These are phyloP conservation scores for Pungitius pungitius DNA, from an alignment of 2,113 vertebrate genomes.

Conservation along the genomic window DNA sequence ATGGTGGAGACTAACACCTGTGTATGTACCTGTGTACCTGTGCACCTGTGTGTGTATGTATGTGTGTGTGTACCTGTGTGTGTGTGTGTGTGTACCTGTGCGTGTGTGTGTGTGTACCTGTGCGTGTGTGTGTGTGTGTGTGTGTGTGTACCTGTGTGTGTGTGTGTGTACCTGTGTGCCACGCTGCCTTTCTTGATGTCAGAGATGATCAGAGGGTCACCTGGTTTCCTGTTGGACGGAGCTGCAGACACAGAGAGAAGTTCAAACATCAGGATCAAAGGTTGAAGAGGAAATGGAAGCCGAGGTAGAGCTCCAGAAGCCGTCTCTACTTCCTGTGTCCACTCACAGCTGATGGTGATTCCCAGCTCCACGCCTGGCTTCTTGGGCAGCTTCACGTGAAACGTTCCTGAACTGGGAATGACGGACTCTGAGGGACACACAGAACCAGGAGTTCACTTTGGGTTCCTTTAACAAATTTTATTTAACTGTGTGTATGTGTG, in stretches of 20 bases:
- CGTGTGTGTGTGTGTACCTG: background rate
- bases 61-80: constrained; percentile 5
- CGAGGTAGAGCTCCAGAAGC: too few relatives aligned
- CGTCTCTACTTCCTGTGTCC: background rate
- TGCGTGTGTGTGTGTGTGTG: constrained; percentile 5
- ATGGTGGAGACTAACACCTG: too few relatives aligned
- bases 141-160: constrained; percentile 15
- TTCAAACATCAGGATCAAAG: too few relatives aligned
- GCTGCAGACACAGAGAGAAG: constrained; percentile 76
- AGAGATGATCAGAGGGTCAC: constrained; percentile 96
- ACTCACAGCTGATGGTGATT: constrained; percentile 97
- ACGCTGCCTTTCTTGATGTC: constrained; percentile 99
- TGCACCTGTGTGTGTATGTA: background rate
- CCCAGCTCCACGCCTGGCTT: constrained; percentile 96
- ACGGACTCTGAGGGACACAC: constrained; percentile 88
- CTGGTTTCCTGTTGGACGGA: constrained; percentile 94
- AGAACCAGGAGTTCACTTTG: background rate
- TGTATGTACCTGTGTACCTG: background rate
- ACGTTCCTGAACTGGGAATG: constrained; percentile 97
- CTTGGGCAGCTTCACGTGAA: constrained; percentile 98
- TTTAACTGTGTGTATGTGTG: background rate
- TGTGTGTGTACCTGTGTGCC: constrained; percentile 89
- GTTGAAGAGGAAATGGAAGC: too few relatives aligned
- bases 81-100: constrained; percentile 10
- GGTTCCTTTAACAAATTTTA: too few relatives aligned